Evolutionary conservation across 2,888 invertebrate species (phyloP).

Genomic region (Hedychridium roseum): DNA sequence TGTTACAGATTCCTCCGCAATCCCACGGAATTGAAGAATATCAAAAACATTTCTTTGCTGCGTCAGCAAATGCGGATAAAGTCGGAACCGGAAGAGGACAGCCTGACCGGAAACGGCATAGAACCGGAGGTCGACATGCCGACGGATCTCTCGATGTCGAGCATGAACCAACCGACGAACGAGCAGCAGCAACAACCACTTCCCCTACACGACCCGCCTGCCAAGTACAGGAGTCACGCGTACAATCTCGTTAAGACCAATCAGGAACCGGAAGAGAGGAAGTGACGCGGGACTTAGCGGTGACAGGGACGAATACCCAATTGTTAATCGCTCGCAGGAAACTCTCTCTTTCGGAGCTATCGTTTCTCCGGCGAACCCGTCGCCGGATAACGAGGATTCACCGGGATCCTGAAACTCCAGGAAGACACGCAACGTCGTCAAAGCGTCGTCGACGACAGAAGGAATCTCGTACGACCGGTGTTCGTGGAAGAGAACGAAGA

Average conservation of each 20-base stretch:
- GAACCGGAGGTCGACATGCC: constrained; percentile 61
- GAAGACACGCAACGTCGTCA: too few species aligned
- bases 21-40: constrained; percentile 92
- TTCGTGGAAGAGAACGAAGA: too few species aligned
- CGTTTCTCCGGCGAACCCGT: too few species aligned
- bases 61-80: constrained; percentile 76
- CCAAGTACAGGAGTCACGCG: constrained; percentile 61
- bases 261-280: constrained; percentile 59
- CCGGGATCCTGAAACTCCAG: too few species aligned
- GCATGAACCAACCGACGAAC: constrained; percentile 53
- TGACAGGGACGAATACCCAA: constrained; percentile 19
- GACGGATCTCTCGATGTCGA: constrained; percentile 61
- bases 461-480: too few species aligned
- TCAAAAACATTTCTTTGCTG: constrained; percentile 89
- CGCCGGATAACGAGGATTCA: too few species aligned
- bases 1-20: constrained; percentile 84
- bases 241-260: constrained; percentile 60
- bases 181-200: constrained; percentile 37
- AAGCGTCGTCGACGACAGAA: too few species aligned
- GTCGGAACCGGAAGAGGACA: constrained; percentile 59
- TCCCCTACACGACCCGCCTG: constrained; percentile 56
- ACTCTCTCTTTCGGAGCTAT: too few species aligned
- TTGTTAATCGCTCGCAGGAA: too few species aligned
- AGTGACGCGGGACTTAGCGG: constrained; percentile 58
- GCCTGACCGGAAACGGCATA: constrained; percentile 41